phyloP scores from a whole-genome alignment of 2,888 invertebrate genomes.

The Thymelicus lineola region DNA sequence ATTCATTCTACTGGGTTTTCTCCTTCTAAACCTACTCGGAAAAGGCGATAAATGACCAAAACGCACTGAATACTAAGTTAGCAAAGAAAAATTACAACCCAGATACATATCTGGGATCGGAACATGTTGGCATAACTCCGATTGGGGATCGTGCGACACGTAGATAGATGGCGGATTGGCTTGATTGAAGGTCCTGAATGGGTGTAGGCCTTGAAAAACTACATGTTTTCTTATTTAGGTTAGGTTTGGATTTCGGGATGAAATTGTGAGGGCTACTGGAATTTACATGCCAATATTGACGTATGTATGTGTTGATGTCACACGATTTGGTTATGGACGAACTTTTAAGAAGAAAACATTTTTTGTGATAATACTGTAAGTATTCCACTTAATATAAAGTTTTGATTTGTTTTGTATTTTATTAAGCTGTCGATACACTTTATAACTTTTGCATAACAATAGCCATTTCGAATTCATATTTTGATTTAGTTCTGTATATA shows the following conservation, averaged over 20 bases:
- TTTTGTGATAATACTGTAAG: too few relatives aligned
- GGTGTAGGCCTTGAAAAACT: conserved; percentile 33
- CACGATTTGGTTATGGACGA: too few relatives aligned
- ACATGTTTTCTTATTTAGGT: conserved; percentile 27
- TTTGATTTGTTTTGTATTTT: not conserved
- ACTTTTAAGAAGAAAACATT: too few relatives aligned
- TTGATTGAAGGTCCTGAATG: conserved; percentile 49
- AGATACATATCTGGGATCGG: conserved; percentile 71
- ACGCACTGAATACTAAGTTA: conserved; percentile 65
- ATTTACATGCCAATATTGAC: conserved; percentile 29
- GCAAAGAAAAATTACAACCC: conserved; percentile 72
- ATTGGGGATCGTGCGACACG: conserved; percentile 56
- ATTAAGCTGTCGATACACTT: conserved; percentile 8
- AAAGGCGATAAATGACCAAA: conserved; percentile 26
- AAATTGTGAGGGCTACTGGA: conserved; percentile 17
- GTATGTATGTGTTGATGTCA: not conserved
- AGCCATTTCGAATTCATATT: conserved; percentile 3
- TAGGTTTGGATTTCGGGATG: conserved; percentile 3
- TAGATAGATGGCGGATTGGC: conserved; percentile 61
- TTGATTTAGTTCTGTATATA: conserved; percentile 22
- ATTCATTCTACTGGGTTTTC: conserved; percentile 31
- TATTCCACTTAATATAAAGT: too few relatives aligned
- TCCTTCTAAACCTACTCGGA: conserved; percentile 21
- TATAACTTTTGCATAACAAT: conserved; percentile 28
- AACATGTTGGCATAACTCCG: conserved; percentile 64